A percentile compares a stretch with the other conserved stretches of the same genome.
phyloP scores from a whole-genome alignment of 2,113 vertebrate genomes.

The Tupaia tana region DNA sequence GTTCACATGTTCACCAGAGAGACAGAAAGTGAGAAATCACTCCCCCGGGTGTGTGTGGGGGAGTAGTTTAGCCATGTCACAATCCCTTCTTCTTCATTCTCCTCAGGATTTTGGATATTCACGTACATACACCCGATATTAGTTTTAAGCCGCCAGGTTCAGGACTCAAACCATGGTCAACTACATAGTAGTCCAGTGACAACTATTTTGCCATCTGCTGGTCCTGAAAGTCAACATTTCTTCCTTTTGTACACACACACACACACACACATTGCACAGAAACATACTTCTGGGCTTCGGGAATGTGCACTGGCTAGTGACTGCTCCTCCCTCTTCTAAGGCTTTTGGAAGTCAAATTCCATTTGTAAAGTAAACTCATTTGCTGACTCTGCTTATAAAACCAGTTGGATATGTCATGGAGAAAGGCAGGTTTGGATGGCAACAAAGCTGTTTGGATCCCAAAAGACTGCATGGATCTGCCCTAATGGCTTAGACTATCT shows the following conservation, averaged over 20 bases:
- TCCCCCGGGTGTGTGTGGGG: too few species aligned
- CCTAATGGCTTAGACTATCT: neutral
- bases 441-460: neutral
- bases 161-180: too few species aligned
- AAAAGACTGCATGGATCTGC: neutral
- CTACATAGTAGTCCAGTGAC: too few species aligned
- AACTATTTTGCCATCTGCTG: too few species aligned
- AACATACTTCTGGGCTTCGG: neutral
- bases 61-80: too few species aligned
- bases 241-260: neutral
- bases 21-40: too few species aligned
- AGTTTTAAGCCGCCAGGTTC: too few species aligned
- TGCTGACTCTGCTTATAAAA: neutral
- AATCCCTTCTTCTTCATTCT: too few species aligned
- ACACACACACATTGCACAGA: neutral
- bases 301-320: slow-evolving; percentile 24
- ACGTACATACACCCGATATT: too few species aligned
- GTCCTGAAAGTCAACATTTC: too few species aligned
- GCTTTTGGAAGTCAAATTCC: slow-evolving; percentile 1
- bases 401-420: neutral
- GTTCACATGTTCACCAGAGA: too few species aligned
- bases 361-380: slow-evolving; percentile 38
- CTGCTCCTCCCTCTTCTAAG: neutral
- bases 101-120: too few species aligned
- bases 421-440: neutral